Conservation (phyloP, 2,888 invertebrate species). For the Oligia fasciuncula region DNA sequence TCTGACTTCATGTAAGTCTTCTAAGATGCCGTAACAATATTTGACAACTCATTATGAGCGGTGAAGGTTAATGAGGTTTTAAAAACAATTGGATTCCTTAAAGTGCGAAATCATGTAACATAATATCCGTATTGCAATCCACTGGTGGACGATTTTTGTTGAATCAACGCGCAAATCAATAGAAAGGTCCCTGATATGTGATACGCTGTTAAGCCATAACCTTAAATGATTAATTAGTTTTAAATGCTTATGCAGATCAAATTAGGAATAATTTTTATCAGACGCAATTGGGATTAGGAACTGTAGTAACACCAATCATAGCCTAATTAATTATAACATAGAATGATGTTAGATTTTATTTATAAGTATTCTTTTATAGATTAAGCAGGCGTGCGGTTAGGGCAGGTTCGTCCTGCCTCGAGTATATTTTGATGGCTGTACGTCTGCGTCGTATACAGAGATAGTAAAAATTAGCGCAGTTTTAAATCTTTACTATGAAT, state of each 20-base stretch:
- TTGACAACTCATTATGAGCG: background rate
- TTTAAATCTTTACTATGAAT: constrained; percentile 84
- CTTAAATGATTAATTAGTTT: constrained; percentile 70
- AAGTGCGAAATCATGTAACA: constrained; percentile 14
- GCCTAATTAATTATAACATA: constrained; percentile 87
- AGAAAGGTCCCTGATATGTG: constrained; percentile 66
- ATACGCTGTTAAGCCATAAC: constrained; percentile 79
- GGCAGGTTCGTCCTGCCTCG: constrained; percentile 52
- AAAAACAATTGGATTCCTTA: constrained; percentile 16
- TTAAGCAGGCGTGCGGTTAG: constrained; percentile 69
- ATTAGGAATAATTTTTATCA: constrained; percentile 69
- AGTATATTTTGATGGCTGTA: constrained; percentile 67
- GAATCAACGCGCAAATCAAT: constrained; percentile 58
- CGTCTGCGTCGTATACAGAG: constrained; percentile 79
- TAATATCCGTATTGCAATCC: constrained; percentile 16
- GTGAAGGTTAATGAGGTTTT: constrained; percentile 45
- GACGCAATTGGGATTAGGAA: constrained; percentile 78
- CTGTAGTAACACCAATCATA: constrained; percentile 89
- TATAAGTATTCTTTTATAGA: constrained; percentile 84
- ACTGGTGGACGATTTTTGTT: background rate
- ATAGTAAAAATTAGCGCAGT: constrained; percentile 81
- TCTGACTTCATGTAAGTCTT: background rate
- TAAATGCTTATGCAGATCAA: constrained; percentile 78
- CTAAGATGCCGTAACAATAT: constrained; percentile 2
- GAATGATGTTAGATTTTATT: constrained; percentile 88